Base-by-base conservation (phyloP, 2,888 invertebrate genomes). In the Saturnia pavonia region DNA sequence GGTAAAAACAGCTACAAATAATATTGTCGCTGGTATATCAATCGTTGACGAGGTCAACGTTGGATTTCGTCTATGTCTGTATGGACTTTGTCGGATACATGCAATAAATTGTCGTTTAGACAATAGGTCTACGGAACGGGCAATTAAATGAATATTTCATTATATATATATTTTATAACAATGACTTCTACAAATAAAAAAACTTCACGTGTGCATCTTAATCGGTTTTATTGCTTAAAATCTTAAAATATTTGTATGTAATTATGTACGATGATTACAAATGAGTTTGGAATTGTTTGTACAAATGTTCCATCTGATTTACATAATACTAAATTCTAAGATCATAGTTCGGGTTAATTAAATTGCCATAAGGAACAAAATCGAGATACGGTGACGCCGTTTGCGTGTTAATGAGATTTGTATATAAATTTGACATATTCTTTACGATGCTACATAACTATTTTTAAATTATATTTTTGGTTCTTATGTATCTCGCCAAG, bases 111-210 rank as follows among this genome's bases (percentile, higher is more conserved):
- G 74, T 81, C 71, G 70, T 76, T 77, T 75, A 84, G 84, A 90
- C 91, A 89, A 90, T 88, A 82, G 86, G 77, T 80, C 75, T 79
- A 82, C 80, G 75, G 77, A 81, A 81, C 81, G 75, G 74, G 74
- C 85, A 87, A 88, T 88, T 87, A 88, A 81, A 89, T 90, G 88
- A 90, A 90, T 91, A 87, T 88, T 90, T 87, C 85, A 90, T 87
- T 79, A 75, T 74, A 80, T 87, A 54, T 22, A 9, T 54, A 54
- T 54, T n/a, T 54, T 22, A 48, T 87, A 72, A 45, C 54, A 69
- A 71, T 68, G 71, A 72, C 42, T 72, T 69, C 70, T 72, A 51
- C 69, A 72, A 74, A 79, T 76, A 77, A 76, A 74, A 78, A 76
- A 72, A 70, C 69, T 27, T 60, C 74, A 76, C 77, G 77, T 78